These are phyloP conservation scores for Choristoneura fumiferana DNA, from an alignment of 1,140 invertebrate genomes.

Conservation along the genomic window DNA sequence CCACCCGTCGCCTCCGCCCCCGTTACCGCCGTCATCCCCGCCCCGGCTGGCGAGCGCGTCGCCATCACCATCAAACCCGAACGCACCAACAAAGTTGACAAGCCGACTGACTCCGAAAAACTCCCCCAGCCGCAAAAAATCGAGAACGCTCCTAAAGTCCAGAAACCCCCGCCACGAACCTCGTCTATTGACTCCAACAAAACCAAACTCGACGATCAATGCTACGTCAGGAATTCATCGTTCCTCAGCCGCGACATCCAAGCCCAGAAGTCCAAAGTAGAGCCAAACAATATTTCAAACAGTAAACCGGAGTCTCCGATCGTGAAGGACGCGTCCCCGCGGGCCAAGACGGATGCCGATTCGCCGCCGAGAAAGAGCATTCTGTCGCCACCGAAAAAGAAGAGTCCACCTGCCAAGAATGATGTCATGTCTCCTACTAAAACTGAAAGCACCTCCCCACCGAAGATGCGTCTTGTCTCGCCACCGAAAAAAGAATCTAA, in stretches of 20 bases:
- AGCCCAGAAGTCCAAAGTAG: constrained; percentile 45
- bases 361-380: constrained; percentile 30
- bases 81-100: constrained; percentile 16
- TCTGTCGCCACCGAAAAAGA: constrained; percentile 18
- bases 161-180: constrained; percentile 17
- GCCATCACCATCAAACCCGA: constrained; percentile 26
- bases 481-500: constrained; percentile 26
- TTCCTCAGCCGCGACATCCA: constrained; percentile 57
- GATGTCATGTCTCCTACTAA: neutral
- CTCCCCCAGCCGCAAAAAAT: constrained; percentile 16
- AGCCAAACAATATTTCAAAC: constrained; percentile 22
- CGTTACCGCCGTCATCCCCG: constrained; percentile 1
- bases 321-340: constrained; percentile 16
- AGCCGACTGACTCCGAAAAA: neutral
- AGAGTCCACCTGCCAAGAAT: constrained; percentile 18
- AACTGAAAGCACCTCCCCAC: constrained; percentile 12
- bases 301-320: neutral
- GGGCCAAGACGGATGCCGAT: constrained; percentile 28
- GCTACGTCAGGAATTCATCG: constrained; percentile 54
- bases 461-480: neutral
- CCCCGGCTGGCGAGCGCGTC: constrained; percentile 19
- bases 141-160: neutral
- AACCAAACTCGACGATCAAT: constrained; percentile 23
- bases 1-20: neutral
- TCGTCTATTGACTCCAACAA: constrained; percentile 1